Evolutionary conservation across 2,888 invertebrate genomes (phyloP), one percentile per base, ranked within the genome.

Genomic region (Lacanobia oleracea): DNA sequence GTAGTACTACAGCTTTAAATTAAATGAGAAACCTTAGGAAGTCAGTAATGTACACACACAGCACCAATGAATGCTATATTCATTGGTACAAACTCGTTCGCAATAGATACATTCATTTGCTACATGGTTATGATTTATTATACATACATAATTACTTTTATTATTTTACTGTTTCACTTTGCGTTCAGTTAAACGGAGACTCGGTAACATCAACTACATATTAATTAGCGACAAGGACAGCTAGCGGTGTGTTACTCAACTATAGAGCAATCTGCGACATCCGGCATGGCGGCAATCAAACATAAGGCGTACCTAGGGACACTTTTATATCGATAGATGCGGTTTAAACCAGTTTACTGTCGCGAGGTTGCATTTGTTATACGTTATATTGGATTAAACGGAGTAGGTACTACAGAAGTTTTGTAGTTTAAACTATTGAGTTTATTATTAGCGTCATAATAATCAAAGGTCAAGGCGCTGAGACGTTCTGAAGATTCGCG

Each of bases 221-320:
- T 72, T 70, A 71, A 73, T 77, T 67, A 70, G 48, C 37, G 10
- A 64, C 70, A 75, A 80, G 75, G 75, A 65, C 72, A 48, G 18
- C 64, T 70, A 67, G 61, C 54, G 59, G 67, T 57, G 37, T 45
- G 53, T 69, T 60, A 67, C 60, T 68, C 65, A 60, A 75, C 63
- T 59, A 66, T 37, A 65, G 48, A 72, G 50, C 59, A 81, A 84
- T 84, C 72, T 76, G 70, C 70, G 76, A 79, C 70, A 74, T 81
- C 84, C 72, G 74, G 59, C 65, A 18, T 63, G 56, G 48, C 51
- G 40, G 50, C 33, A 81, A 69, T 77, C 33, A 74, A 77, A 59
- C 23, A 57, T 68, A 62, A 67, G 50, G 70, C 48, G 18, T 51
- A 51, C 12, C 18, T 50, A 50, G 14, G 8, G n/a, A 33, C n/a